Evolutionary conservation across 2,797 vertebrate species (phyloP).

Genomic region (Kryptolebias ocellatus): DNA sequence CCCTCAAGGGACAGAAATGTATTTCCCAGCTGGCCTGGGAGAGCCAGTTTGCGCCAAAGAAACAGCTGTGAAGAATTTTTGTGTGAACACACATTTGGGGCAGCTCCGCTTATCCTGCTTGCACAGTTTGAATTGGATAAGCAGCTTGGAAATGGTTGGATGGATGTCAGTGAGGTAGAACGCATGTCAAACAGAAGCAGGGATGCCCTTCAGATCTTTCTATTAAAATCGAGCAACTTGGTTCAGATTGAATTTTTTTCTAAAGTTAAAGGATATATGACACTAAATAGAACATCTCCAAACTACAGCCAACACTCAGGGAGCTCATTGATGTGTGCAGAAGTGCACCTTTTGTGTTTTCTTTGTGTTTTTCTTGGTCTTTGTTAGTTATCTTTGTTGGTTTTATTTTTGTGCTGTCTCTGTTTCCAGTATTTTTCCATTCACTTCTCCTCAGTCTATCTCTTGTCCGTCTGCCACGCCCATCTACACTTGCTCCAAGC

Average conservation of each 20-base stretch:
- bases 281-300: not conserved
- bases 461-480: no score
- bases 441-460: no score
- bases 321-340: not conserved
- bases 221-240: not conserved
- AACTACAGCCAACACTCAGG: not conserved
- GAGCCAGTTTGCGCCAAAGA: constrained; percentile 25
- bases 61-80: constrained; percentile 46
- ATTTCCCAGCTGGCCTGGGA: constrained; percentile 41
- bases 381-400: no score
- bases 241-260: constrained; percentile 4
- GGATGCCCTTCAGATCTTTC: constrained; percentile 15
- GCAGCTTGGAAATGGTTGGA: constrained; percentile 51
- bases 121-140: constrained; percentile 50
- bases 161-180: constrained; percentile 31
- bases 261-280: constrained; percentile 1
- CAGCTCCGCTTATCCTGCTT: constrained; percentile 46
- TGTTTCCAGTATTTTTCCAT: no score
- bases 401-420: no score
- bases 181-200: constrained; percentile 29
- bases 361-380: no score
- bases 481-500: no score
- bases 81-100: constrained; percentile 43
- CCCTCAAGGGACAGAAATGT: constrained; percentile 26
- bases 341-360: not conserved